Evolutionary conservation across 2,888 invertebrate species (phyloP).

Genomic region (Hirtodrosophila confusa): DNA sequence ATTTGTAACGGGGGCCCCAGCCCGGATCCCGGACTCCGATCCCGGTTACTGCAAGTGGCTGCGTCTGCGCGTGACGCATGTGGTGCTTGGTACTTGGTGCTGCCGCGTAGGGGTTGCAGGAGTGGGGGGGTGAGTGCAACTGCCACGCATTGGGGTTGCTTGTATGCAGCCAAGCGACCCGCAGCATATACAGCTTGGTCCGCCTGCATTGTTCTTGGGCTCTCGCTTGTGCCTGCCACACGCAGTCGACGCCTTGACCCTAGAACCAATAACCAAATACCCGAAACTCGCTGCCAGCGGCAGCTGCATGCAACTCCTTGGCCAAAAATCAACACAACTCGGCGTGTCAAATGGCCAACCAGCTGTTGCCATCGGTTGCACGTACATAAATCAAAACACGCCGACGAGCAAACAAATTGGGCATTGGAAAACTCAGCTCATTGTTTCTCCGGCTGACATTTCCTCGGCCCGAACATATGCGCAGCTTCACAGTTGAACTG

Average conservation of each 20-base stretch:
- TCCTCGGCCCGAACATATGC: slow-evolving; percentile 54
- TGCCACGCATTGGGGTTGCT: slow-evolving; percentile 53
- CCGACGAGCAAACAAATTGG: slow-evolving; percentile 64
- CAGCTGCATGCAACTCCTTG: slow-evolving; percentile 62
- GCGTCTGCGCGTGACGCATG: slow-evolving; percentile 76
- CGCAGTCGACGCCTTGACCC: slow-evolving; percentile 70
- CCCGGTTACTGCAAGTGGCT: slow-evolving; percentile 45
- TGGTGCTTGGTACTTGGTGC: slow-evolving; percentile 68
- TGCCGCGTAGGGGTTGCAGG: slow-evolving; percentile 51
- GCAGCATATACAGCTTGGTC: slow-evolving; percentile 52
- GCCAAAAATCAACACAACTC: slow-evolving; percentile 52
- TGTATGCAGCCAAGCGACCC: slow-evolving; percentile 56
- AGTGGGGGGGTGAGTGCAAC: slow-evolving; percentile 10
- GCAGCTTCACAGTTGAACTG: slow-evolving; percentile 70
- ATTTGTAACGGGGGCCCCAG: slow-evolving; percentile 47
- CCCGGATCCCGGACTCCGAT: slow-evolving; percentile 47
- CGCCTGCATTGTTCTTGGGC: slow-evolving; percentile 50
- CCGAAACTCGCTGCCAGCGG: slow-evolving; percentile 20
- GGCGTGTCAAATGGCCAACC: slow-evolving; percentile 70
- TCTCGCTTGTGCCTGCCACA: slow-evolving; percentile 73
- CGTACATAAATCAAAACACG: slow-evolving; percentile 60
- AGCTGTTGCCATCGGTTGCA: slow-evolving; percentile 58
- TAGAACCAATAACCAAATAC: slow-evolving; percentile 15
- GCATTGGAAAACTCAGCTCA: slow-evolving; percentile 39
- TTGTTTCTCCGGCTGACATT: slow-evolving; percentile 31